Evolutionary conservation across 2,888 invertebrate genomes (phyloP), one percentile per base, ranked within the genome.

Genomic region (Mesopsocus fuscifrons): DNA sequence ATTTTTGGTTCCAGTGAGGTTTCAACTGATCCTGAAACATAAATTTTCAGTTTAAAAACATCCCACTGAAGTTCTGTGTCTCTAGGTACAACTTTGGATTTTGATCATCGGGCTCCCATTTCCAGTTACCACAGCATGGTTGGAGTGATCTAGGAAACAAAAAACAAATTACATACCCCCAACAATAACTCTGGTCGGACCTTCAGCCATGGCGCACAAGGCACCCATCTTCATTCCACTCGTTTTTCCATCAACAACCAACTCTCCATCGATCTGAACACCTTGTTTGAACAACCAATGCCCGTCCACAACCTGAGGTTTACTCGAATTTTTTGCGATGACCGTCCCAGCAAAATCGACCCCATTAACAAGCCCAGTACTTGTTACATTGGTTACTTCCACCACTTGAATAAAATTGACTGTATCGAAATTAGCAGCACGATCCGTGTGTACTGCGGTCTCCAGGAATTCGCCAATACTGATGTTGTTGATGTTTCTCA

Each of bases 301-400:
- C 32, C 52, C 56, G 18, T 42, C 31, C 15, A 58, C 44, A n/a
- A 50, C 49, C 48, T 56, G 51, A 23, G 50, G 48, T 3, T 49
- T 46, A 31, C 49, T 46, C 16, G 49, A 41, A 44, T 51, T 50
- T 41, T 51, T 49, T 21, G 53, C 40, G 31, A 62, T 52, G 22
- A 67, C 56, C 51, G 66, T 65, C n/a, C 65, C 55, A 1, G 60
- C 54, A n/a, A 66, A 54, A 38, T 63, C 59, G 3, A 67, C 47
- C 22, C 59, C 56, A 41, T 60, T 59, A 18, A 64, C 52, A 18
- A 56, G 50, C 9, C 62, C 62, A 30, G 51, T 42, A 15, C 60
- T 45, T 33, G 44, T 46, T 21, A 62, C 44, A 8, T 42, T 34
- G 15, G 45, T 40, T 26, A 50, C 38, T 4, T 58, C 49, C 13